Evolutionary conservation across 2,888 invertebrate species (phyloP).

Genomic region (Amblyteles armatorius): DNA sequence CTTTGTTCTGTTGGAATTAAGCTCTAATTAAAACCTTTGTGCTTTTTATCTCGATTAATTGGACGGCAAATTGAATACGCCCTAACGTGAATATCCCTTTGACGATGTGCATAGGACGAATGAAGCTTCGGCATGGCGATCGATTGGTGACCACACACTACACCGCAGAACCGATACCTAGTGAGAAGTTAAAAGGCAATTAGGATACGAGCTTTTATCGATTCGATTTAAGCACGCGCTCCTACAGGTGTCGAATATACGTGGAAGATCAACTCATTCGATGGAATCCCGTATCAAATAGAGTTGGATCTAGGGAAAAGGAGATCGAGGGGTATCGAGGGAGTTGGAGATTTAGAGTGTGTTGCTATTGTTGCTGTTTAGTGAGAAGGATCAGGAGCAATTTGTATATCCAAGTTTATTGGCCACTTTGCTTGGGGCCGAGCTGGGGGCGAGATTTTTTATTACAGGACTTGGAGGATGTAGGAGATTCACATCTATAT

Average conservation of each 20-base stretch:
- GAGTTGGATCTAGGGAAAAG: neutral
- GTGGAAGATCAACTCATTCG: slow-evolving; percentile 17
- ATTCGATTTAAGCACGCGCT: slow-evolving; percentile 7
- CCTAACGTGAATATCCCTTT: neutral
- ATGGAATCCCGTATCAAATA: slow-evolving; percentile 1
- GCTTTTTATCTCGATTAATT: neutral
- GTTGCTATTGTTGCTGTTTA: neutral
- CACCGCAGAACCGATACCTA: neutral
- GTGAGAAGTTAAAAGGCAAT: slow-evolving; percentile 30
- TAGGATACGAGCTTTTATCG: slow-evolving; percentile 14
- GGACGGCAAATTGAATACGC: neutral
- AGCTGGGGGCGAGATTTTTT: neutral
- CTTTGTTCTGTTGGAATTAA: neutral
- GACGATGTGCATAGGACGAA: neutral
- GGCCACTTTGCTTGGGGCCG: neutral
- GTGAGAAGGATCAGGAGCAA: neutral
- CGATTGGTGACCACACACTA: no score
- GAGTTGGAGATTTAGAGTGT: neutral
- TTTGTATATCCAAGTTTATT: slow-evolving; percentile 14
- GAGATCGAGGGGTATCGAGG: neutral
- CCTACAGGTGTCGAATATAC: neutral
- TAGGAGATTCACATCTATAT: slow-evolving; percentile 3
- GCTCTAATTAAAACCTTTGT: neutral
- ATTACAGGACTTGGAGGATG: neutral
- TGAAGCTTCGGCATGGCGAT: no score